These are phyloP conservation scores for Labroides dimidiatus DNA, from an alignment of 2,797 vertebrate genomes.

Conservation along the genomic window DNA sequence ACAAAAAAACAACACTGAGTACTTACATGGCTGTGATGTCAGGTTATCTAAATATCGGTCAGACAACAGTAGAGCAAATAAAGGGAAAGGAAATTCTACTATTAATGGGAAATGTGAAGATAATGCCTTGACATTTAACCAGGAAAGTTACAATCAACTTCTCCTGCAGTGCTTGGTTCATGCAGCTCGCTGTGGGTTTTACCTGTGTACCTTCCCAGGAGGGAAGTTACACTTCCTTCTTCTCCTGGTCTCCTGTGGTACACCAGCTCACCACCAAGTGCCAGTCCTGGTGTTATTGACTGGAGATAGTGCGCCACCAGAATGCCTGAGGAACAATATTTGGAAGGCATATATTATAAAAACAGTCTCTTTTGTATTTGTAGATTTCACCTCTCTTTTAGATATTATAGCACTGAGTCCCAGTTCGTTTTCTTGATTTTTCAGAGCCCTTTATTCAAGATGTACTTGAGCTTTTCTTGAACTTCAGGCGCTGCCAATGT, in stretches of 20 bases:
- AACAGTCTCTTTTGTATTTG: not conserved
- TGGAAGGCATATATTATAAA: not conserved
- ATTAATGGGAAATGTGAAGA: no score
- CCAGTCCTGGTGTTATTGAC: constrained; percentile 89
- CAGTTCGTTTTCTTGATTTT: not conserved
- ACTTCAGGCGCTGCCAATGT: not conserved
- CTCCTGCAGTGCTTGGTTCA: not conserved
- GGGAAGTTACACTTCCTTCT: constrained; percentile 90
- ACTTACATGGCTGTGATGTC: not conserved
- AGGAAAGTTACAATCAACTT: not conserved
- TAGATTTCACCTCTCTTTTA: not conserved
- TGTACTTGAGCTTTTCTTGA: not conserved
- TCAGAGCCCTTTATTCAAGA: not conserved
- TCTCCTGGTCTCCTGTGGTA: constrained; percentile 93
- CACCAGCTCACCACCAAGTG: constrained; percentile 92
- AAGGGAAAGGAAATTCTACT: not conserved
- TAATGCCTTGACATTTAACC: not conserved
- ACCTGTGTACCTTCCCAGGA: constrained; percentile 92
- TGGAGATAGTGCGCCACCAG: constrained; percentile 92
- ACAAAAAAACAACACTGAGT: not conserved
- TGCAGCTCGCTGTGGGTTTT: constrained; percentile 12
- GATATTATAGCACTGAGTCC: not conserved
- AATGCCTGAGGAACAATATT: constrained; percentile 81
- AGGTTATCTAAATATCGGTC: not conserved
- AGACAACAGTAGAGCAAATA: not conserved